Base-by-base conservation (phyloP, 2,888 invertebrate species). In the Rhyacophila evoluta region DNA sequence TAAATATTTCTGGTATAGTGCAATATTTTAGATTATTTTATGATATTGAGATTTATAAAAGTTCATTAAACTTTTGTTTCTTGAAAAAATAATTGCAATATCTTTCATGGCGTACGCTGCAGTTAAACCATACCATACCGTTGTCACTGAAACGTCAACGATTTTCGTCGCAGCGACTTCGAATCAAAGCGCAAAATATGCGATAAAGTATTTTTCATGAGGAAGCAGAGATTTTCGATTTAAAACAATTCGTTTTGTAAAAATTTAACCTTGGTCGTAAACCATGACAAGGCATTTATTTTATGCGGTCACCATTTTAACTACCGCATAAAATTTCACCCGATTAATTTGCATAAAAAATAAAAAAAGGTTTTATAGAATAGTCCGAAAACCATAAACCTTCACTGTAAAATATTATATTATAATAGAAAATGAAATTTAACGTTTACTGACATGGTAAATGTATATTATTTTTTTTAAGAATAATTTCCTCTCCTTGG, bases 261-360 rank as follows among this genome's bases (percentile, higher is more conserved):
- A 19, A 55, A 55, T 55, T 12, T 19, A 19, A 55, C 55, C 15
- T 55, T 55, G 6, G 55, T 19, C 25, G 55, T 55, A 55, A 55
- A 55, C 15, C 55, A 55, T 19, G 19, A 15, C 25, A 8, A 55
- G 5, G 55, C 25, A 19, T 19, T 55, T 55, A 12, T 41, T 55
- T 55, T 55, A 55, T 55, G 55, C 10, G 55, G 25, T 10, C 55
- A 19, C 55, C 25, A 55, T 55, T 55, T 55, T 55, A 55, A 33
- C 8, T 12, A 19, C 19, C 55, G 25, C 25, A 19, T 55, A 25
- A 55, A 55, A 55, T 12, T 55, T 55, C 15, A 6, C 55, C 55
- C 55, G 55, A 55, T 55, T 55, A 55, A 55, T 55, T 55, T 55
- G 55, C 15, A 55, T 39, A 25, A 55, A 55, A 33, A 33, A 33